Percentiles rank a stretch among this genome's conserved stretches.
These are phyloP conservation scores for Athalia cordata DNA, from an alignment of 2,888 invertebrate genomes.

Conservation along the genomic window DNA sequence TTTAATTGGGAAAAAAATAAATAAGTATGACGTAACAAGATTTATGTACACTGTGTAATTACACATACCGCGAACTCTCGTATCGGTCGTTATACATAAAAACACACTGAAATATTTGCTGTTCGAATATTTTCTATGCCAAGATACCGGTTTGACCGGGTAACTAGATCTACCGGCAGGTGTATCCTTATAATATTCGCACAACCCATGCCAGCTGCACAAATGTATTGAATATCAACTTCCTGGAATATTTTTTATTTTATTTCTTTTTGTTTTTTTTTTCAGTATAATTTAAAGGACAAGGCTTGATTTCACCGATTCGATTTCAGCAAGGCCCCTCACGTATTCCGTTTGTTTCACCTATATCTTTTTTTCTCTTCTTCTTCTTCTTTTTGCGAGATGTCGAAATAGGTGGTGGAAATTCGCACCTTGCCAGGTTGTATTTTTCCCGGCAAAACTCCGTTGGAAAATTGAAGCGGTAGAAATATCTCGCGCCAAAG, in stretches of 20 bases:
- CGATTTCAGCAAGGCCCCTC: too few species aligned
- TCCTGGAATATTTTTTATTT: slow-evolving; percentile 14
- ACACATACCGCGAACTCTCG: too few species aligned
- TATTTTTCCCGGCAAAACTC: too few species aligned
- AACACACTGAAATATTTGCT: slow-evolving; percentile 7
- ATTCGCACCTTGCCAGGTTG: too few species aligned
- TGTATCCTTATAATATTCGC: slow-evolving; percentile 33
- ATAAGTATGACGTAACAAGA: background rate
- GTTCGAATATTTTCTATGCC: slow-evolving; percentile 19
- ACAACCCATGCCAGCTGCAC: slow-evolving; percentile 2
- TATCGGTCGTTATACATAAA: too few species aligned
- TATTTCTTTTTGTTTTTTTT: background rate
- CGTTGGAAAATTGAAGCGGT: slow-evolving; percentile 9
- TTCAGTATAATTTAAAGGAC: background rate
- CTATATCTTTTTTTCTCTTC: background rate
- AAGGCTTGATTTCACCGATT: too few species aligned
- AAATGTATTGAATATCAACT: background rate
- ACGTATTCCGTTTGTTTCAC: too few species aligned
- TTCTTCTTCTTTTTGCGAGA: background rate
- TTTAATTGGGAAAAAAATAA: slow-evolving; percentile 15
- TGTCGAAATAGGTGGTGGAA: too few species aligned
- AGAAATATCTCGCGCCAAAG: slow-evolving; percentile 25
- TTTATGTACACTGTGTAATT: too few species aligned
- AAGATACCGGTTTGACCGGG: slow-evolving; percentile 33
- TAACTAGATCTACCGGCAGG: slow-evolving; percentile 36